A percentile compares a stretch with the other conserved stretches of the same genome.
Conservation (phyloP, 2,888 invertebrate species). For the Dilophus febrilis region DNA sequence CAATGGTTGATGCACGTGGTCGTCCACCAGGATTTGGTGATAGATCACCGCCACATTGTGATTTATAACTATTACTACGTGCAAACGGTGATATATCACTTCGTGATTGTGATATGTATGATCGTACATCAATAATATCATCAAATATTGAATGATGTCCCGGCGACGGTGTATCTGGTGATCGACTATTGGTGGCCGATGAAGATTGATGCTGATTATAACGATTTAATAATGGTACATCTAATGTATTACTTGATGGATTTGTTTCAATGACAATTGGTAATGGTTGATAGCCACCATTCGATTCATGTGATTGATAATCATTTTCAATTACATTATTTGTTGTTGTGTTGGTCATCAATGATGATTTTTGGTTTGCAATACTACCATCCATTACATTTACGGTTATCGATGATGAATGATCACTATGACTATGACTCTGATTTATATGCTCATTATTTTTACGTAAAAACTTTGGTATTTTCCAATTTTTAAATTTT, state of each 20-base stretch:
- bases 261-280: constrained; percentile 44
- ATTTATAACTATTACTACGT: constrained; percentile 51
- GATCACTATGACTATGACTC: not conserved
- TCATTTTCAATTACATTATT: constrained; percentile 14
- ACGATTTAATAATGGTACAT: constrained; percentile 16
- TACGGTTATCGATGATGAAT: no score
- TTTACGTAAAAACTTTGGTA: constrained; percentile 48
- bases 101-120: constrained; percentile 54
- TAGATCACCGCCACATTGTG: constrained; percentile 40
- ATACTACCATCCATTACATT: constrained; percentile 8
- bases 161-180: constrained; percentile 24
- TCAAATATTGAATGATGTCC: constrained; percentile 38
- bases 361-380: constrained; percentile 16
- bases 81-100: constrained; percentile 55
- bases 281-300: constrained; percentile 46
- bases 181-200: constrained; percentile 27
- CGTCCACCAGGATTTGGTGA: constrained; percentile 21
- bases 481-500: constrained; percentile 48
- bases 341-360: not conserved
- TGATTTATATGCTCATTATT: constrained; percentile 25
- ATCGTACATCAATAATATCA: constrained; percentile 52
- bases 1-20: constrained; percentile 21
- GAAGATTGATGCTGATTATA: constrained; percentile 11
- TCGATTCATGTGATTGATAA: constrained; percentile 20
- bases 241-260: constrained; percentile 24